A percentile compares a stretch with the other conserved stretches of the same genome.
These are phyloP conservation scores for Eurois occulta DNA, from an alignment of 2,888 invertebrate species.

Conservation along the genomic window DNA sequence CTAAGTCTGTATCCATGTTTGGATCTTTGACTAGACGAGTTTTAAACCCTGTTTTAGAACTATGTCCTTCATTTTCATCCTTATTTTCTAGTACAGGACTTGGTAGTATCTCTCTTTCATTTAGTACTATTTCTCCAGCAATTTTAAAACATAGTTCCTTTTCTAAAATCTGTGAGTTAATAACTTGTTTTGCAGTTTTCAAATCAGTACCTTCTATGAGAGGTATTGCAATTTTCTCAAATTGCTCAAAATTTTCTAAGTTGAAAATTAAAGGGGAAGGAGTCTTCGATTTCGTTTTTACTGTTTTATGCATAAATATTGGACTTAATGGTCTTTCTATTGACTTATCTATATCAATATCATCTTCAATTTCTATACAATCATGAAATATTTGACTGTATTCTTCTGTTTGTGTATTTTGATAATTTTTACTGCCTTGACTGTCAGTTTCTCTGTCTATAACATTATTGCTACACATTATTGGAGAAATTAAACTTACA, in stretches of 20 bases:
- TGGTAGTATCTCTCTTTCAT: constrained; percentile 40
- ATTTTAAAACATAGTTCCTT: constrained; percentile 74
- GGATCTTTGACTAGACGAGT: constrained; percentile 15
- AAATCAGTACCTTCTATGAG: constrained; percentile 73
- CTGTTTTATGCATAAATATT: constrained; percentile 71
- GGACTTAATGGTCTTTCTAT: constrained; percentile 73
- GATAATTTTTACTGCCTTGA: neutral
- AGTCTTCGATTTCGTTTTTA: constrained; percentile 61
- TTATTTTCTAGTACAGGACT: constrained; percentile 68
- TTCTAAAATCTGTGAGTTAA: constrained; percentile 81
- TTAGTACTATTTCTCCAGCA: constrained; percentile 62
- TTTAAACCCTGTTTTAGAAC: constrained; percentile 19
- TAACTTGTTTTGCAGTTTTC: constrained; percentile 74
- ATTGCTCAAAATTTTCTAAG: constrained; percentile 82
- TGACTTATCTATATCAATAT: constrained; percentile 43
- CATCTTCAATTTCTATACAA: constrained; percentile 31
- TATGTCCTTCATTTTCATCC: constrained; percentile 43
- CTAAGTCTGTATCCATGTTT: constrained; percentile 41
- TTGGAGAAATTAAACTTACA: constrained; percentile 44
- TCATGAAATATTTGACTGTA: constrained; percentile 39
- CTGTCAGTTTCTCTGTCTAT: neutral
- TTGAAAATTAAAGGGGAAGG: constrained; percentile 74
- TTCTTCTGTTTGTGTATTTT: constrained; percentile 21
- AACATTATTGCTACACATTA: constrained; percentile 49
- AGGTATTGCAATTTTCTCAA: constrained; percentile 79